Conservation (phyloP, 2,888 invertebrate species). For the Eristalis intricaria region DNA sequence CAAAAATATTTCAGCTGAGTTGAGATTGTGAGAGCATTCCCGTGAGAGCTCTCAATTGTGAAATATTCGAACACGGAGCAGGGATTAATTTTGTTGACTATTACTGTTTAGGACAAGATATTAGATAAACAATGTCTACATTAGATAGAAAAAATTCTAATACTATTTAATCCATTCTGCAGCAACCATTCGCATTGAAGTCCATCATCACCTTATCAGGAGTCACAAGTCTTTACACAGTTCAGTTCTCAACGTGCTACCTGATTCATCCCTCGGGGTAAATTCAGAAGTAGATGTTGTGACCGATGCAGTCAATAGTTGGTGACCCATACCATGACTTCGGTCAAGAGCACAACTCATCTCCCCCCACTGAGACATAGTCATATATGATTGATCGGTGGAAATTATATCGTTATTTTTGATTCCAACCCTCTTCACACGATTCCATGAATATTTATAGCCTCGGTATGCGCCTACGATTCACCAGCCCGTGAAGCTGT, state of each 20-base stretch:
- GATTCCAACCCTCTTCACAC: slow-evolving; percentile 21
- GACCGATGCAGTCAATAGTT: slow-evolving; percentile 1
- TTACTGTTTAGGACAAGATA: no score
- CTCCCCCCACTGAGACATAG: slow-evolving; percentile 30
- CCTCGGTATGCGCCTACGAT: not conserved
- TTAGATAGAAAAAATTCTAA: no score
- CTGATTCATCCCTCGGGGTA: not conserved
- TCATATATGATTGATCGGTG: slow-evolving; percentile 61
- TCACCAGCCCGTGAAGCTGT: slow-evolving; percentile 39
- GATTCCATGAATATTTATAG: slow-evolving; percentile 60
- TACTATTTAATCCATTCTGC: no score
- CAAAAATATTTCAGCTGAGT: no score
- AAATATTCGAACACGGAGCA: no score
- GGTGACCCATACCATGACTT: slow-evolving; percentile 25
- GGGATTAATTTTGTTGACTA: no score
- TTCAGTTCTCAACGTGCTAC: not conserved
- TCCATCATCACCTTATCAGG: not conserved
- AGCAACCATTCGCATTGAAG: no score
- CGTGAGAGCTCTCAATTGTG: no score
- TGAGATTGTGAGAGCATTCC: no score
- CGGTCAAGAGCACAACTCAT: slow-evolving; percentile 10
- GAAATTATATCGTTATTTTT: slow-evolving; percentile 62
- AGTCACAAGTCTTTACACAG: not conserved
- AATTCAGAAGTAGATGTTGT: slow-evolving; percentile 16
- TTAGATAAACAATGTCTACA: no score